These are phyloP conservation scores for Dolichopus griseipennis DNA, from an alignment of 2,888 invertebrate species.

Conservation along the genomic window DNA sequence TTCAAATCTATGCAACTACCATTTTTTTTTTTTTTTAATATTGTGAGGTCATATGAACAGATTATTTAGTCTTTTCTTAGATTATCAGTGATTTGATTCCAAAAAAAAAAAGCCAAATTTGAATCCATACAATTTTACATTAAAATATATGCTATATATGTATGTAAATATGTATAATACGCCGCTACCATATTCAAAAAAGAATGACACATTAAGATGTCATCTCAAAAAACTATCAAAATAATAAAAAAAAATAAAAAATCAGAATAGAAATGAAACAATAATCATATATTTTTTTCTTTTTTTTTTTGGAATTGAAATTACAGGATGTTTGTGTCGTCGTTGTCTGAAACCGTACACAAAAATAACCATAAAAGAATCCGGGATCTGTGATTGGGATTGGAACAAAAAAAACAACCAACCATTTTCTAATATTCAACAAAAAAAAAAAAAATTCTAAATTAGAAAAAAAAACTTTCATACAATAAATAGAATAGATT, in stretches of 20 bases:
- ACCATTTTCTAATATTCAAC: background rate
- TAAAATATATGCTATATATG: background rate
- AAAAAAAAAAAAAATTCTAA: background rate
- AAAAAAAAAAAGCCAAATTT: too few relatives aligned
- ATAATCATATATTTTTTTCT: background rate
- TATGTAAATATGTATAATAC: too few relatives aligned
- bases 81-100: too few relatives aligned
- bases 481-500: background rate
- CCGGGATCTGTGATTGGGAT: too few relatives aligned
- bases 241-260: background rate
- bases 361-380: too few relatives aligned
- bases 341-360: too few relatives aligned
- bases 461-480: background rate
- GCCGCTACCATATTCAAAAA: too few relatives aligned
- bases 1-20: too few relatives aligned
- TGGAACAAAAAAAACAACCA: background rate
- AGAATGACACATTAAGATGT: constrained; percentile 2
- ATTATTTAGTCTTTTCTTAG: too few relatives aligned
- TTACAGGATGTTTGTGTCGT: constrained; percentile 1
- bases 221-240: background rate
- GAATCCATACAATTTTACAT: background rate
- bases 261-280: background rate
- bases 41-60: too few relatives aligned
- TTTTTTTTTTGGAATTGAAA: background rate
- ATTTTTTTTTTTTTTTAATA: too few relatives aligned